Evolutionary conservation across 2,888 invertebrate genomes (phyloP), one percentile per base, ranked within the genome.

Genomic region (Dynastes grantii): DNA sequence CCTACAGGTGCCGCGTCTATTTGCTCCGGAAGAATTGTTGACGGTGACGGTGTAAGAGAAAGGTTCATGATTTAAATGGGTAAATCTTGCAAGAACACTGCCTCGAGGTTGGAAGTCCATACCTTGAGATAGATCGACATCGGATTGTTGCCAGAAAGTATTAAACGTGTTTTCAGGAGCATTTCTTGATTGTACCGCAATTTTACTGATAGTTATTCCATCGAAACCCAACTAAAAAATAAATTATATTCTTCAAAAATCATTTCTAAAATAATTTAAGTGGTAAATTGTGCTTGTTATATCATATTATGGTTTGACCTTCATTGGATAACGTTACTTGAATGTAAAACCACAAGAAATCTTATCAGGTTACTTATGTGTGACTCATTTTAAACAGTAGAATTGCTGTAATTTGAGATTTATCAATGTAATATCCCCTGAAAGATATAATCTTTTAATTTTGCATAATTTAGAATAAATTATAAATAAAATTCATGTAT

Each of bases 61-160:
- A 0, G 92, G 91, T 4, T 91, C 90, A 85, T 96, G 93, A 88
- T 96, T 95, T 79, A 96, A 90, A 88, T 96, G 96, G 0, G 93
- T 95, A 87, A 95, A 93, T 32, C 94, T 90, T 0, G 94, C 95
- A 67, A 93, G 92, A 51, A 96, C 92, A 63, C 92, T 88, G 67
- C 96, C 96, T 0, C 95, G 90, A 0, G 95, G 95, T 8, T 92
- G 91, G 89, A 96, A 96, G 89, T 96, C 96, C 86, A 97, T 91
- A 0, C 97, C 97, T 0, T 95, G 91, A 0, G 94, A 92, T 53
- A 97, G 87, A 85, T 96, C 94, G 81, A 96, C 91, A 70, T 94
- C 93, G 78, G 94, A 94, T 88, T 94, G 93, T 90, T 94, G 94
- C 96, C 96, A 97, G 88, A 92, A 93, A 0, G 95, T 96, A 79